Evolutionary conservation across 2,888 invertebrate genomes (phyloP).

Genomic region (Phengaris alcon): DNA sequence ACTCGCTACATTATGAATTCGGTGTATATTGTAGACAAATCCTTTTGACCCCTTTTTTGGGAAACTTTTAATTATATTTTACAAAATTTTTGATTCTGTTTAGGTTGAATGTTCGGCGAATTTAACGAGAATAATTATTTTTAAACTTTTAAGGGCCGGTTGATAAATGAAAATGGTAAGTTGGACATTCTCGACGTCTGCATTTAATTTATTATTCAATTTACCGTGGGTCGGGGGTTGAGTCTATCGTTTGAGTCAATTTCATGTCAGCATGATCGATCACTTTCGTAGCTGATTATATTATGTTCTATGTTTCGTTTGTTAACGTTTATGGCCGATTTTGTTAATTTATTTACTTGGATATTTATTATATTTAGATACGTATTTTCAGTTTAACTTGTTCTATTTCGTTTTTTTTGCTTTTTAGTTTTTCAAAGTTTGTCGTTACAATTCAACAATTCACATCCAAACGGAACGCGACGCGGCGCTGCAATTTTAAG

Average conservation of each 20-base stretch:
- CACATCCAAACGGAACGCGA: no score
- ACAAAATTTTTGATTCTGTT: slow-evolving; percentile 26
- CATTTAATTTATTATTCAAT: slow-evolving; percentile 15
- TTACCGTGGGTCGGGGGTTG: neutral
- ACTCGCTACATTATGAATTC: slow-evolving; percentile 18
- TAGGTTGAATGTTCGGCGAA: slow-evolving; percentile 10
- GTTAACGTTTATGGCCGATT: no score
- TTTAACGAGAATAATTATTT: slow-evolving; percentile 28
- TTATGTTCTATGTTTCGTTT: no score
- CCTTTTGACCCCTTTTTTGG: slow-evolving; percentile 10
- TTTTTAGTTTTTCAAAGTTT: no score
- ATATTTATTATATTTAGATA: no score
- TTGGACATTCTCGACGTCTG: neutral
- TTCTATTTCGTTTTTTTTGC: no score
- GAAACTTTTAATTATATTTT: slow-evolving; percentile 27
- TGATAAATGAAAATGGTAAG: slow-evolving; percentile 8
- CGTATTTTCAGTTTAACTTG: no score
- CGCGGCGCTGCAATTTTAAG: no score
- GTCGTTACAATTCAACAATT: no score
- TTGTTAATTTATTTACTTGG: no score
- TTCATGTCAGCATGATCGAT: no score
- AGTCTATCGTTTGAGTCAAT: neutral
- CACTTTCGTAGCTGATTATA: no score
- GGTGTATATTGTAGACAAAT: slow-evolving; percentile 12
- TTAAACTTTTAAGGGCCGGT: slow-evolving; percentile 6